Evolutionary conservation across 2,113 vertebrate genomes (phyloP).

Genomic region (Muscicapa adusta): DNA sequence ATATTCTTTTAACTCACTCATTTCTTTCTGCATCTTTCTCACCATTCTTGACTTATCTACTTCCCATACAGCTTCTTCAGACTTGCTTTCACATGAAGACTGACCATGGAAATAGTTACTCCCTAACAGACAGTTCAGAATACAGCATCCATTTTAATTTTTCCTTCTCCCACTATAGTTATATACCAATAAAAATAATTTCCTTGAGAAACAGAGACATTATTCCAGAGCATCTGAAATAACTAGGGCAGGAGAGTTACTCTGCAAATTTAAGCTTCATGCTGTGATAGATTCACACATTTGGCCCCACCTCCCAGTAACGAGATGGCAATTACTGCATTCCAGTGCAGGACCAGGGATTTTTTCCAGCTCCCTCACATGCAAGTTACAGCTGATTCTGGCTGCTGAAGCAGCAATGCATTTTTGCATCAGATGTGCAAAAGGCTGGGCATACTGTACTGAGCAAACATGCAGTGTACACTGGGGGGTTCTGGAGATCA

Average conservation of each 20-base stretch:
- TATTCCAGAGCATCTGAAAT: neutral
- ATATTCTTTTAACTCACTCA: neutral
- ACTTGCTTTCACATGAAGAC: neutral
- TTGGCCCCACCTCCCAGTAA: neutral
- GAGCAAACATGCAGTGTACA: neutral
- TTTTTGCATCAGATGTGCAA: neutral
- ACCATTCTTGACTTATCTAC: neutral
- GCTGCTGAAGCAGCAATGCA: neutral
- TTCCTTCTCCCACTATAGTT: neutral
- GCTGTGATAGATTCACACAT: neutral
- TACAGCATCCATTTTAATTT: neutral
- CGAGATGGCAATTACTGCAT: slow-evolving; percentile 7
- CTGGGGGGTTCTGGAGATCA: neutral
- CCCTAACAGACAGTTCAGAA: neutral
- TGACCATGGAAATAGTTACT: neutral
- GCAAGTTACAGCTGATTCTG: neutral
- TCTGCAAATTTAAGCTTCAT: neutral
- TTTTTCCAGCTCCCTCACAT: neutral
- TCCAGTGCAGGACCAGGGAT: neutral
- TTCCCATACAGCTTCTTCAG: neutral
- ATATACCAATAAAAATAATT: neutral
- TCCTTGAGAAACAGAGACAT: neutral
- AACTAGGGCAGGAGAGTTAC: neutral
- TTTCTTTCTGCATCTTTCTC: neutral
- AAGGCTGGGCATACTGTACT: neutral